phyloP scores from a whole-genome alignment of 2,888 invertebrate species.

The Acholoe squamosa region DNA sequence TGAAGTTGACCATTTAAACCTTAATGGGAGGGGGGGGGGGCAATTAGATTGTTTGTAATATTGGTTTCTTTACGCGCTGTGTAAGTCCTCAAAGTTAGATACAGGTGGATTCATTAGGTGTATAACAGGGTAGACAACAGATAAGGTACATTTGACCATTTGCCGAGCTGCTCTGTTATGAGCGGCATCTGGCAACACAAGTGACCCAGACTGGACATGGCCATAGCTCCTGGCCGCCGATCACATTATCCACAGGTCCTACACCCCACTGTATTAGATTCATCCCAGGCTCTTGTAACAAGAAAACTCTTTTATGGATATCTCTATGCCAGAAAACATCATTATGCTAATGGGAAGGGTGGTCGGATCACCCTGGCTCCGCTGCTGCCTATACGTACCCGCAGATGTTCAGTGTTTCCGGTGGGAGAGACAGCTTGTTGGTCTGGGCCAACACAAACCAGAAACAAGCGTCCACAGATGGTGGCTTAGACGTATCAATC shows the following conservation, averaged over 20 bases:
- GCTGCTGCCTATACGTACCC: not conserved
- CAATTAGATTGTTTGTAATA: too few relatives aligned
- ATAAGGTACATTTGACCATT: conserved; percentile 4
- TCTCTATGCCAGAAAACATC: conserved; percentile 51
- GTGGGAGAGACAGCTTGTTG: not conserved
- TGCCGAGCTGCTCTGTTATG: not conserved
- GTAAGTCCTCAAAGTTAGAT: too few relatives aligned
- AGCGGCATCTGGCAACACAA: not conserved
- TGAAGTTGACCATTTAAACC: too few relatives aligned
- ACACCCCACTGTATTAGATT: conserved; percentile 50
- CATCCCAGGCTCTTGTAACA: conserved; percentile 1
- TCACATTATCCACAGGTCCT: conserved; percentile 35
- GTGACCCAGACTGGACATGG: conserved; percentile 19
- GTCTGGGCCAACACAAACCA: not conserved
- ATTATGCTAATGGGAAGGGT: conserved; percentile 27
- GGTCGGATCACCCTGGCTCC: not conserved
- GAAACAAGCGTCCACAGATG: not conserved
- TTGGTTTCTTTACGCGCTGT: too few relatives aligned
- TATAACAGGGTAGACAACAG: too few relatives aligned
- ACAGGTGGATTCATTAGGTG: too few relatives aligned
- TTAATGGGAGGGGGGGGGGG: too few relatives aligned
- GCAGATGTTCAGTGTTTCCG: conserved; percentile 41
- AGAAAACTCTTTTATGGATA: conserved; percentile 60
- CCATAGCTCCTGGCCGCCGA: not conserved
- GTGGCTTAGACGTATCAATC: conserved; percentile 18